phyloP scores from a whole-genome alignment of 1,140 invertebrate species.

The Venustaconcha ellipsiformis region DNA sequence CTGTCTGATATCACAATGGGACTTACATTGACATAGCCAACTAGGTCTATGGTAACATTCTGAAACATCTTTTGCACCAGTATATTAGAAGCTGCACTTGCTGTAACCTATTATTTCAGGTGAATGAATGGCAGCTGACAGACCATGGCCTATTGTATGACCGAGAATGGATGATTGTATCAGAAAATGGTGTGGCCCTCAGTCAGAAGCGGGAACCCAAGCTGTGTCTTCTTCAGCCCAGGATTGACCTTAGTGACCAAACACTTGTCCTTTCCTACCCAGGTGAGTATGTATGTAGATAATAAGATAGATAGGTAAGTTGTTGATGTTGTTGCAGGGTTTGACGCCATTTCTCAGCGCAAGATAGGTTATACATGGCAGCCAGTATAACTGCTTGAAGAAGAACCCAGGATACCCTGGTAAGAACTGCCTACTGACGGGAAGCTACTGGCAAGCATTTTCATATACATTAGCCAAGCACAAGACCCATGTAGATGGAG shows the following conservation, averaged over 20 bases:
- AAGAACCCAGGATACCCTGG: no score
- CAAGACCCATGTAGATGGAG: no score
- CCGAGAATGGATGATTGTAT: slow-evolving; percentile 92
- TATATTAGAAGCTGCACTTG: not conserved
- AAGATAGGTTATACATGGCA: not conserved
- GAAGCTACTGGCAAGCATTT: no score
- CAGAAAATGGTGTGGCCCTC: slow-evolving; percentile 80
- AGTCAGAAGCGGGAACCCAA: slow-evolving; percentile 88
- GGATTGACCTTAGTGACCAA: slow-evolving; percentile 75
- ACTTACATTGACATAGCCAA: not conserved
- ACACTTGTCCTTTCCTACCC: slow-evolving; percentile 78
- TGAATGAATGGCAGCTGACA: slow-evolving; percentile 79
- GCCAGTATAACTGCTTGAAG: no score
- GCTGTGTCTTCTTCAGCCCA: slow-evolving; percentile 85
- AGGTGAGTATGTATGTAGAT: slow-evolving; percentile 70
- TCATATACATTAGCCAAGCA: no score
- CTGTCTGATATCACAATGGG: not conserved
- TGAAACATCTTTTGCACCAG: not conserved
- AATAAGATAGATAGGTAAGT: slow-evolving; percentile 13
- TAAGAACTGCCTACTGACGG: no score
- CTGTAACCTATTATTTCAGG: slow-evolving; percentile 33
- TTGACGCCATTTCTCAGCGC: no score
- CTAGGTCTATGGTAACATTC: not conserved
- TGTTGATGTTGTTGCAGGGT: not conserved
- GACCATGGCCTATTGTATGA: slow-evolving; percentile 86